Percentiles rank a stretch among this genome's conserved stretches.
phyloP scores from a whole-genome alignment of 2,888 invertebrate species.

The Agriopis leucophaearia region DNA sequence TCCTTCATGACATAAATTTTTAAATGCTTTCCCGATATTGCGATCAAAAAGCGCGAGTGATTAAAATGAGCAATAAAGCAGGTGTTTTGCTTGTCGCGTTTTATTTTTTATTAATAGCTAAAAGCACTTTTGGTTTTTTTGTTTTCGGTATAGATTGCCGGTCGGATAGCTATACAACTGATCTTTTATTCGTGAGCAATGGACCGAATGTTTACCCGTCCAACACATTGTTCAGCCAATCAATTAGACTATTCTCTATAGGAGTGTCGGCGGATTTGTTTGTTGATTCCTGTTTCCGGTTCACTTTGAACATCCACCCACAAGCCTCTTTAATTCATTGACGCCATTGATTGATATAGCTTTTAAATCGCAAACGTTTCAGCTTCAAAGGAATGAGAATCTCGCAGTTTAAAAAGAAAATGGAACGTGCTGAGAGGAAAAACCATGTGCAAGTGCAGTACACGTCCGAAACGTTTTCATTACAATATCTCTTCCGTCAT shows the following conservation, averaged over 20 bases:
- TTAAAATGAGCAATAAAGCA: slow-evolving; percentile 63
- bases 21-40: slow-evolving; percentile 62
- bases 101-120: slow-evolving; percentile 64
- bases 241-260: slow-evolving; percentile 58
- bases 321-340: slow-evolving; percentile 30
- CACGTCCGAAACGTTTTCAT: slow-evolving; percentile 62
- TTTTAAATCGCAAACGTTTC: slow-evolving; percentile 7
- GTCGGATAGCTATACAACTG: slow-evolving; percentile 60
- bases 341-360: slow-evolving; percentile 19
- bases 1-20: slow-evolving; percentile 57
- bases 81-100: slow-evolving; percentile 56
- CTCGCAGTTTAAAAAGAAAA: slow-evolving; percentile 30
- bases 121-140: slow-evolving; percentile 66
- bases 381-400: slow-evolving; percentile 13
- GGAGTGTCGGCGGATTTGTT: slow-evolving; percentile 41
- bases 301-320: slow-evolving; percentile 39
- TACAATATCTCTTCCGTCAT: slow-evolving; percentile 67
- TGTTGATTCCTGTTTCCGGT: slow-evolving; percentile 37
- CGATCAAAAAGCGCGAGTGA: slow-evolving; percentile 57
- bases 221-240: slow-evolving; percentile 60
- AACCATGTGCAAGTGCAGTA: slow-evolving; percentile 45
- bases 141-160: slow-evolving; percentile 55
- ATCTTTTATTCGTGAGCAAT: slow-evolving; percentile 72
- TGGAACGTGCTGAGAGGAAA: slow-evolving; percentile 44
- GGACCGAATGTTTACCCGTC: slow-evolving; percentile 61